Conservation (phyloP, 2,888 invertebrate genomes). For the Nyleta sp. region DNA sequence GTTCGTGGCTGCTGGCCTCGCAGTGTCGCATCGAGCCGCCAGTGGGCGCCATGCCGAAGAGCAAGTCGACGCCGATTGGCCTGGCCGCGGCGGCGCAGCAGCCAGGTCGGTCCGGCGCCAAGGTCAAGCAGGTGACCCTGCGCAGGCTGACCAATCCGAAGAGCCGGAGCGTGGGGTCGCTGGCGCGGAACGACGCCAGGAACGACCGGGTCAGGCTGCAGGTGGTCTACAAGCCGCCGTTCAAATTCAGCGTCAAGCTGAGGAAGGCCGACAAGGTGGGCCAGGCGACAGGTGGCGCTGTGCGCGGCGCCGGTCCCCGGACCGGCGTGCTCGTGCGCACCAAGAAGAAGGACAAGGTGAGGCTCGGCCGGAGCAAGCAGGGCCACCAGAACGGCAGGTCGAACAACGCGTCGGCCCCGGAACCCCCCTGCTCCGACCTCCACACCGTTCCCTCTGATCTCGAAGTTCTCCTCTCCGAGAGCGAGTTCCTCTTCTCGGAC, state of each 20-base stretch:
- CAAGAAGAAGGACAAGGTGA: constrained; percentile 75
- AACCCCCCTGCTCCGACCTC: constrained; percentile 84
- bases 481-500: constrained; percentile 84
- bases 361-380: constrained; percentile 68
- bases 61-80: constrained; percentile 92
- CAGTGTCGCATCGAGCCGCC: constrained; percentile 75
- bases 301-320: constrained; percentile 71
- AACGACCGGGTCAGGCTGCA: constrained; percentile 87
- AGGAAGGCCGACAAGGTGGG: constrained; percentile 88
- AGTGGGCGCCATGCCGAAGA: constrained; percentile 87
- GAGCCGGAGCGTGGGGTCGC: constrained; percentile 89
- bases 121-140: constrained; percentile 79
- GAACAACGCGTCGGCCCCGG: constrained; percentile 68
- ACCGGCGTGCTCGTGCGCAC: constrained; percentile 83
- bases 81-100: constrained; percentile 85
- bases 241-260: constrained; percentile 92
- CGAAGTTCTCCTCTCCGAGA: constrained; percentile 85
- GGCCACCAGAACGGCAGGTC: constrained; percentile 38
- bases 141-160: constrained; percentile 79
- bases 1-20: constrained; percentile 92
- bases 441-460: constrained; percentile 86
- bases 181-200: constrained; percentile 85
- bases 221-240: constrained; percentile 94
- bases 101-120: constrained; percentile 85
- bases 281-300: constrained; percentile 78